Evolutionary conservation across 2,797 vertebrate genomes (phyloP).

Genomic region (Eulemur rubriventer): DNA sequence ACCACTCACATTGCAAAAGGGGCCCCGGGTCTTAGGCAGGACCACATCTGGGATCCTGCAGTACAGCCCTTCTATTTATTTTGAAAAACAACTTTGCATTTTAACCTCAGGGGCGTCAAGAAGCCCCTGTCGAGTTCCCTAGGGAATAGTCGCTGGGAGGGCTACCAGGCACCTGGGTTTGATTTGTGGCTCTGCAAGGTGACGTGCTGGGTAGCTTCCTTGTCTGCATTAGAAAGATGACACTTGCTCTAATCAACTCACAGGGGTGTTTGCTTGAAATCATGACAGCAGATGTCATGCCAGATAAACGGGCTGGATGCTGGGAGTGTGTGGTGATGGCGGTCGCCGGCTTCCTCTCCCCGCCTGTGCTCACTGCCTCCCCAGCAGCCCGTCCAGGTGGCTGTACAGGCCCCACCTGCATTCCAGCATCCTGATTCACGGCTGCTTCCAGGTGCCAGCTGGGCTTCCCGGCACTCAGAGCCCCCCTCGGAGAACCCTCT

Average conservation of each 20-base stretch:
- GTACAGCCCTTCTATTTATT: not conserved
- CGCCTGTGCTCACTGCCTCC: not conserved
- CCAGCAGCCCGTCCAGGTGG: not conserved
- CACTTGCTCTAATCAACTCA: not conserved
- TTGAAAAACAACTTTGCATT: not conserved
- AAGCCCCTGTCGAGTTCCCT: not conserved
- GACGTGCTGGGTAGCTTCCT: not conserved
- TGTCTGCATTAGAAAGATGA: not conserved
- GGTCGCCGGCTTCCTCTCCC: not conserved
- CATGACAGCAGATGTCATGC: rapidly evolving
- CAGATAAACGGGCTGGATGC: not conserved
- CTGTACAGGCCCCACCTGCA: not conserved
- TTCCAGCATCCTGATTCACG: not conserved
- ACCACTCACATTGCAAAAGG: not conserved
- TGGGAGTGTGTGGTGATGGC: not conserved
- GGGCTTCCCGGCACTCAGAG: not conserved
- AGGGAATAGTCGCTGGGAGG: not conserved
- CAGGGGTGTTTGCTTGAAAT: not conserved
- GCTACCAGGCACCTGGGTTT: not conserved
- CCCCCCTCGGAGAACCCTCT: not conserved
- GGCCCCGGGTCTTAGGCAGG: not conserved
- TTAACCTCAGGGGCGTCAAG: not conserved
- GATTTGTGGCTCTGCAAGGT: not conserved
- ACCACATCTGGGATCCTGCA: not conserved
- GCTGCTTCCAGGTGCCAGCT: not conserved